Evolutionary conservation across 2,888 invertebrate genomes (phyloP).

Genomic region (Cheilosia urbana): DNA sequence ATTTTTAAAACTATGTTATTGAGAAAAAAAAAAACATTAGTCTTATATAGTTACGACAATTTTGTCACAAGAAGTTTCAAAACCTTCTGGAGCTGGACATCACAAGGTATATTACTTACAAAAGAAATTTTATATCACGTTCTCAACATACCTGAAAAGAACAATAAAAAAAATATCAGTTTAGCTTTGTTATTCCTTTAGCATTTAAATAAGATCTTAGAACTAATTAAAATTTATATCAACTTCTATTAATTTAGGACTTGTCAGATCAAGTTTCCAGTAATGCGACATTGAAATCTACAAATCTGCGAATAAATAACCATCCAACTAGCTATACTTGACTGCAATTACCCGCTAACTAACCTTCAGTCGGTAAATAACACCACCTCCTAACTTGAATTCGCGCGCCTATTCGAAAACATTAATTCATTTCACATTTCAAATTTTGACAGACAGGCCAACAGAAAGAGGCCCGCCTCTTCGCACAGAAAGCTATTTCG

Average conservation of each 20-base stretch:
- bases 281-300: background rate
- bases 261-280: background rate
- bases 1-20: no score
- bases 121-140: no score
- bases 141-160: no score
- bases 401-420: constrained; percentile 20
- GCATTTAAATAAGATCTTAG: no score
- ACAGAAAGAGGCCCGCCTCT: constrained; percentile 53
- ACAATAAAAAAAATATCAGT: no score
- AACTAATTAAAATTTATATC: no score
- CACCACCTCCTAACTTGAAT: constrained; percentile 7
- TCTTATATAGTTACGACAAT: no score
- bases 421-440: constrained; percentile 64
- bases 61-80: no score
- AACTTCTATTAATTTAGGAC: background rate
- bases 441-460: constrained; percentile 67
- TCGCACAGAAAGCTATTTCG: constrained; percentile 11
- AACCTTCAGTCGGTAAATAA: constrained; percentile 25
- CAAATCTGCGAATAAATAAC: background rate
- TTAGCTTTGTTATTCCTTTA: no score
- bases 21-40: no score
- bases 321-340: constrained; percentile 8
- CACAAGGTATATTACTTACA: no score
- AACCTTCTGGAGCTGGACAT: no score
- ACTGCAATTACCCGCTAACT: constrained; percentile 15